These are phyloP conservation scores for Acrossocheilus fasciatus DNA, from an alignment of 2,797 vertebrate species.

Conservation along the genomic window DNA sequence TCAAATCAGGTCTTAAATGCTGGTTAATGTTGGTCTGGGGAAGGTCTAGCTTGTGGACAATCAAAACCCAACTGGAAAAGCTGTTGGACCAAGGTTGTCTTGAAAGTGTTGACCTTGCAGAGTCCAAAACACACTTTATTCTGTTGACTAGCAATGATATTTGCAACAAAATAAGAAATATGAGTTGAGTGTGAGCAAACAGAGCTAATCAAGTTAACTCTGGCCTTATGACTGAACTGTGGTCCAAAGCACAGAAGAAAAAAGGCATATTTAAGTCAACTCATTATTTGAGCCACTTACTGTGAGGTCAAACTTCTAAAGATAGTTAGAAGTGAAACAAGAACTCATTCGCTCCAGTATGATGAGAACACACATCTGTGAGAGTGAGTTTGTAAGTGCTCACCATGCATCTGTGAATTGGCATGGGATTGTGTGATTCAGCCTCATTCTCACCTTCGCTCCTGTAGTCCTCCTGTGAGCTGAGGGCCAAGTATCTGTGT, in stretches of 20 bases:
- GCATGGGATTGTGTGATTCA: neutral
- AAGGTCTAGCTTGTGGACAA: neutral
- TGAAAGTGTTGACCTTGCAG: neutral
- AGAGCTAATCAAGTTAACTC: conserved; percentile 1
- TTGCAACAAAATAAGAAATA: neutral
- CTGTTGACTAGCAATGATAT: neutral
- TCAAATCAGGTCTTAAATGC: neutral
- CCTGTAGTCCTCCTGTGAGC: conserved; percentile 86
- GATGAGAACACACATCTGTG: neutral
- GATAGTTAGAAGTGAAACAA: conserved; percentile 3
- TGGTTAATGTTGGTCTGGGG: neutral
- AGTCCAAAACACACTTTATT: neutral
- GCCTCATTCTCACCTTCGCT: conserved; percentile 84
- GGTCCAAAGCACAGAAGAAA: neutral
- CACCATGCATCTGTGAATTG: neutral
- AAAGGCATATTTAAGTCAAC: conserved; percentile 2
- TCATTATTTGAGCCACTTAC: neutral
- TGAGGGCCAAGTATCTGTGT: conserved; percentile 81
- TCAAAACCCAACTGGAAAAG: neutral
- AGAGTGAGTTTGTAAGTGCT: conserved; percentile 10
- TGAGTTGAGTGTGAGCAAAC: neutral
- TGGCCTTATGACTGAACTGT: neutral
- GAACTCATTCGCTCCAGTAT: neutral
- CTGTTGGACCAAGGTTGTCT: neutral
- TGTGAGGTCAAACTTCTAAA: conserved; percentile 16